Percentiles rank a stretch among this genome's conserved stretches.
Conservation (phyloP, 2,113 vertebrate species). For the Dendropsophus ebraccatus region DNA sequence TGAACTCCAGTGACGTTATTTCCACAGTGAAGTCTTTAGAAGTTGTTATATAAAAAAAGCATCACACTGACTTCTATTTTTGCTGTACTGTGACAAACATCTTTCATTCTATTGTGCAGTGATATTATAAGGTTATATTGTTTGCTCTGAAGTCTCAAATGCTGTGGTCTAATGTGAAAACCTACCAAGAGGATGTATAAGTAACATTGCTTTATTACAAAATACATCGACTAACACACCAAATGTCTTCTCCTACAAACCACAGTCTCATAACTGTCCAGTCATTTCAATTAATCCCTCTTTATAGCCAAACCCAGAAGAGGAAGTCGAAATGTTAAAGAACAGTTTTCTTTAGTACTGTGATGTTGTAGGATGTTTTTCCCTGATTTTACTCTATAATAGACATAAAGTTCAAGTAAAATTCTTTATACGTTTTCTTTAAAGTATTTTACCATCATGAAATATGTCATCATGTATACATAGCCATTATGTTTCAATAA, state of each 20-base stretch:
- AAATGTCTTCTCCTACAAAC: background rate
- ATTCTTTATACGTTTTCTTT: too few species aligned
- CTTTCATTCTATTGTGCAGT: slow-evolving; percentile 25
- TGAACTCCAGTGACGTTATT: slow-evolving; percentile 38
- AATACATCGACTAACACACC: background rate
- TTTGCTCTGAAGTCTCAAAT: background rate
- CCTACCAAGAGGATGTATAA: background rate
- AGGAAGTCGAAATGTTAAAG: background rate
- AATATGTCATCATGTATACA: too few species aligned
- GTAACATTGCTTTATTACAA: slow-evolving; percentile 4
- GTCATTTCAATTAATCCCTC: background rate
- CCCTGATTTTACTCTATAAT: background rate
- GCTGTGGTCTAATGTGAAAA: background rate
- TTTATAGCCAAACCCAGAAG: background rate
- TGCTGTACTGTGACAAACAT: slow-evolving; percentile 18
- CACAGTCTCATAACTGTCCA: too few species aligned
- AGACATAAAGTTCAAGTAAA: too few species aligned
- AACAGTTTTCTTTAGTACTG: background rate
- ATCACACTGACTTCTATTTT: slow-evolving; percentile 53
- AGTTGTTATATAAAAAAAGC: slow-evolving; percentile 28
- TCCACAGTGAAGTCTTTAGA: slow-evolving; percentile 22
- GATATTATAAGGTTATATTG: slow-evolving; percentile 29
- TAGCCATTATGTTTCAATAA: too few species aligned
- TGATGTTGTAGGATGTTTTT: background rate
- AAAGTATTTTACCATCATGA: too few species aligned